Evolutionary conservation across 2,888 invertebrate genomes (phyloP), one percentile per base, ranked within the genome.

Genomic region (Cheilosia pagana): DNA sequence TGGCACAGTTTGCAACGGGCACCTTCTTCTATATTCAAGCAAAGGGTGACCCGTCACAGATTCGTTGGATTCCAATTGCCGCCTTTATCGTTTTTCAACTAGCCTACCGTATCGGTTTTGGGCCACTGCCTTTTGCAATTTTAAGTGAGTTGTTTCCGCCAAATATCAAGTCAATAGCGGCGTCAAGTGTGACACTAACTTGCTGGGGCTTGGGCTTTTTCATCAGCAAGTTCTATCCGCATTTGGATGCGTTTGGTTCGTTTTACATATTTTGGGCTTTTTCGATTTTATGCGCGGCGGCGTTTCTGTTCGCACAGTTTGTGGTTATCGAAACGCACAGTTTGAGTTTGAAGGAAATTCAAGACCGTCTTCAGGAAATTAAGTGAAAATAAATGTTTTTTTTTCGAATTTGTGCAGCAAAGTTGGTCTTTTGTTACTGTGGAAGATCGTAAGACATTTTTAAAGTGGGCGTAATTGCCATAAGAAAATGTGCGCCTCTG

Each of bases 251-350:
- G 0, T 92, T 95, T n/a, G 96, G 96, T 4, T 93, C 93, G 87
- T 94, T 94, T 87, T 93, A 93, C 0, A 94, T 95, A 0, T 97
- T 96, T 92, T 95, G 95, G 93, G 92, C 95, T 53, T 97, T 96
- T 90, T 94, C 94, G 0, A 91, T 90, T 0, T 94, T 93, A 88
- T 95, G 95, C 87, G 87, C 93, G 0, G 89, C 91, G 0, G 93
- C 95, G 0, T 95, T 95, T 89, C 92, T 95, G 88, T 98, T 97
- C 92, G 94, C 95, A 0, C 91, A 95, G 60, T 93, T 95, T 87
- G 90, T 95, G 67, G 94, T 98, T 14, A 97, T 98, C 1, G 98
- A 98, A 93, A 98, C 98, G 0, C 97, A 96, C 91, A 98, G 97
- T 43, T 95, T 96, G 92, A 95, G 95, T 88, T 93, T 97, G 88